phyloP scores from a whole-genome alignment of 2,113 vertebrate genomes.

The Hydrochoerus hydrochaeris region DNA sequence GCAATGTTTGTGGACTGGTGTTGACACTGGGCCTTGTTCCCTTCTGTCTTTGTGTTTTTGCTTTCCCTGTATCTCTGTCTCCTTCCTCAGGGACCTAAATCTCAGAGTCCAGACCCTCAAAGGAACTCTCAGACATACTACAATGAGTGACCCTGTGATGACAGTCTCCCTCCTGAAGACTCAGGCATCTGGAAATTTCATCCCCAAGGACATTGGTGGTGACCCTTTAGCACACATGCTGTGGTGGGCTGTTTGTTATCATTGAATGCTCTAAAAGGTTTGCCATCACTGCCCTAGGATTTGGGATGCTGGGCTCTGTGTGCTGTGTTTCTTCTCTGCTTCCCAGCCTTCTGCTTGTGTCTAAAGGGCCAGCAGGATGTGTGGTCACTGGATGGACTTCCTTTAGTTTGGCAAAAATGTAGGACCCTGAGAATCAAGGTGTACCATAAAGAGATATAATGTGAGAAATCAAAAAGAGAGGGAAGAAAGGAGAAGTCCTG shows the following conservation, averaged over 20 bases:
- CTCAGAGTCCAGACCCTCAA: not conserved
- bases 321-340: not conserved
- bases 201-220: not conserved
- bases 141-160: not conserved
- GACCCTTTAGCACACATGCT: not conserved
- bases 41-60: not conserved
- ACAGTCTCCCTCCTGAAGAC: not conserved
- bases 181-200: not conserved
- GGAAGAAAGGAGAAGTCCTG: not conserved
- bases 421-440: not conserved
- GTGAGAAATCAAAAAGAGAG: not conserved
- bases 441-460: not conserved
- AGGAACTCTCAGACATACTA: not conserved
- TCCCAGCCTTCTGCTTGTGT: not conserved
- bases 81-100: not conserved
- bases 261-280: not conserved
- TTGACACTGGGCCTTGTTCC: not conserved
- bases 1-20: not conserved
- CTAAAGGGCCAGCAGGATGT: not conserved
- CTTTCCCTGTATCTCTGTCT: not conserved
- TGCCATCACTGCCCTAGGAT: not conserved
- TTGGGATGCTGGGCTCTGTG: not conserved
- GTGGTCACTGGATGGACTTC: not conserved
- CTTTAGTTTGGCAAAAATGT: not conserved
- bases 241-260: not conserved